Evolutionary conservation across 2,113 vertebrate species (phyloP), one percentile per base, ranked within the genome.

Genomic region (Motacilla tschutschensis): DNA sequence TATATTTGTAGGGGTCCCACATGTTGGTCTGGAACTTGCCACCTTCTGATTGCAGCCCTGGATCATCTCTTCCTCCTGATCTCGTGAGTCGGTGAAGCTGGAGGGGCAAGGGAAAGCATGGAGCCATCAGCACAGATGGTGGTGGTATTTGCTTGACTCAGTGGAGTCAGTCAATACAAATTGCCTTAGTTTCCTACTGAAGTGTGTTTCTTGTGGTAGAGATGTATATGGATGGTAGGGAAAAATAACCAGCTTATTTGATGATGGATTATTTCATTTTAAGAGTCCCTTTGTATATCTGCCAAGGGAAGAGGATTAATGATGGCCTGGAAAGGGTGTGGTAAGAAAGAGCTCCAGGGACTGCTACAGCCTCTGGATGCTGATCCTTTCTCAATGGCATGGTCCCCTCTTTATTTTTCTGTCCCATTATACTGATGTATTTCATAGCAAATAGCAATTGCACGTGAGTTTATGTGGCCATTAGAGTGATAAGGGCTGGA

Each of bases 211-310:
- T 64, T 59, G 51, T 83, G 57, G 26, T 53, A 38, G 73, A 79
- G 44, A 47, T 83, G 10, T 53, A 20, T 46, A 60, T 0, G 1
- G 29, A 44, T 2, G 8, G 53, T 46, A 87, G 76, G 69, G 79
- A 59, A 79, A 85, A 86, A 87, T 54, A 86, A 95, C 72, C 60
- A 72, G 64, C 24, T 94, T 88, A 66, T 80, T 79, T 50, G 0
- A 3, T 28, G 47, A 74, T 65, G 93, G 91, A 91, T 94, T 93
- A 87, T 69, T 93, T 94, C 6, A n/a, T 77, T 91, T 92, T 44
- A 80, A 74, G 46, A 88, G 84, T 88, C 60, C 69, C 84, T 95
- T 90, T 96, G 89, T 95, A 89, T 79, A 72, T 51, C 57, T 18
- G 92, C 88, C 60, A 85, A 51, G 57, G 58, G 31, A 90, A 63